These are phyloP conservation scores for Melanaphis sacchari DNA, from an alignment of 1,140 invertebrate species.

Conservation along the genomic window DNA sequence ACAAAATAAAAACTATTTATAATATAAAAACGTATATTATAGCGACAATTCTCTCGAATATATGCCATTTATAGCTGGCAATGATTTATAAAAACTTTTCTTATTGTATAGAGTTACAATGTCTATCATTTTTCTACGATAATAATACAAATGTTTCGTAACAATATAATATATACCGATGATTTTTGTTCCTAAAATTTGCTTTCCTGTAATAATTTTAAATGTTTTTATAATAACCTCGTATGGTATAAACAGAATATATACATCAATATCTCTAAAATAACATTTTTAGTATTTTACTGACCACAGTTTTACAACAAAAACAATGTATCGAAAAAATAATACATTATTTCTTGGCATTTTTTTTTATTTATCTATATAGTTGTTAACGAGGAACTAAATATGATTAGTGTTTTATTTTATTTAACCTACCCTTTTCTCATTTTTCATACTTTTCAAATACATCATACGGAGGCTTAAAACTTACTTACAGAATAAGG, in stretches of 20 bases:
- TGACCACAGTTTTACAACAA: neutral
- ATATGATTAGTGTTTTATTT: too few species aligned
- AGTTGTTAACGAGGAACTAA: too few species aligned
- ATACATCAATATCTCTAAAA: neutral
- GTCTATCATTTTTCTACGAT: neutral
- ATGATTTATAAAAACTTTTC: neutral
- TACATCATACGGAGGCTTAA: too few species aligned
- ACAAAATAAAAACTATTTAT: constrained; percentile 17
- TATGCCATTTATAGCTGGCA: neutral
- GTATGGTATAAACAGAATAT: neutral
- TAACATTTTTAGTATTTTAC: neutral
- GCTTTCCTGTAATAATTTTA: neutral
- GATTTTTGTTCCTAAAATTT: neutral
- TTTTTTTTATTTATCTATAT: too few species aligned
- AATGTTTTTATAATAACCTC: neutral
- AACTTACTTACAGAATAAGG: too few species aligned
- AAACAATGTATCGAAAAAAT: neutral
- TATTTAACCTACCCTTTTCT: too few species aligned
- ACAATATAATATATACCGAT: neutral
- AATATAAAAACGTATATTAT: constrained; percentile 17
- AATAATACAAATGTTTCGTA: neutral
- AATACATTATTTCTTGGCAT: neutral
- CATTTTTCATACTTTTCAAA: too few species aligned
- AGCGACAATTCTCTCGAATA: neutral
- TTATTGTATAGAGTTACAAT: neutral